Evolutionary conservation across 2,797 vertebrate genomes (phyloP).

Genomic region (Forpus xanthops): DNA sequence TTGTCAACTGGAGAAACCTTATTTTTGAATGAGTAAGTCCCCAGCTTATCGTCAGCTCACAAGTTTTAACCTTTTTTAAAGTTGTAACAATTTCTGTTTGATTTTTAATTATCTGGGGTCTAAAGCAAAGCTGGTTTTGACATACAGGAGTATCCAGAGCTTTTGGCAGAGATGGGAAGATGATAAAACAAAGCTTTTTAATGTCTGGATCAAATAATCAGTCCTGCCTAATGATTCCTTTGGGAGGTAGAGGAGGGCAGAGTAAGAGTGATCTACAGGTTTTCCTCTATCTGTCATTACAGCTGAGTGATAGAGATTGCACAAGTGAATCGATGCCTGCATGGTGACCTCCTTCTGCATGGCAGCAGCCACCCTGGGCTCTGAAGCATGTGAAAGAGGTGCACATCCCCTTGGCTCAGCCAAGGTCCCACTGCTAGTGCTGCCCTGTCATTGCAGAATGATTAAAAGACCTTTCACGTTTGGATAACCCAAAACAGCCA

Average conservation of each 20-base stretch:
- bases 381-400: rapidly evolving
- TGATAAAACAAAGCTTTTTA: background rate
- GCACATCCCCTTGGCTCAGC: rapidly evolving
- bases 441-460: background rate
- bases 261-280: background rate
- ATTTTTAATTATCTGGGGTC: background rate
- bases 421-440: background rate
- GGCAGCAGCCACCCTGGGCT: background rate
- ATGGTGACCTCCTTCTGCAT: background rate
- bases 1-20: background rate
- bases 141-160: background rate
- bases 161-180: background rate
- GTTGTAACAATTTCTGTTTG: background rate
- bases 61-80: background rate
- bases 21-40: background rate
- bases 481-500: background rate
- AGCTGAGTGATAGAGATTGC: background rate
- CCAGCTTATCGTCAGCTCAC: background rate
- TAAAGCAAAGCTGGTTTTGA: background rate
- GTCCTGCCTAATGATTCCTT: background rate
- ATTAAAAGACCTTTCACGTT: background rate
- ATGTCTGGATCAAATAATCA: background rate
- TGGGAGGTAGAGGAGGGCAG: background rate
- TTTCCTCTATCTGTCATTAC: background rate
- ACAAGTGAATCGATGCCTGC: background rate